Evolutionary conservation across 2,888 invertebrate species (phyloP).

Genomic region (Copidosoma aretas): DNA sequence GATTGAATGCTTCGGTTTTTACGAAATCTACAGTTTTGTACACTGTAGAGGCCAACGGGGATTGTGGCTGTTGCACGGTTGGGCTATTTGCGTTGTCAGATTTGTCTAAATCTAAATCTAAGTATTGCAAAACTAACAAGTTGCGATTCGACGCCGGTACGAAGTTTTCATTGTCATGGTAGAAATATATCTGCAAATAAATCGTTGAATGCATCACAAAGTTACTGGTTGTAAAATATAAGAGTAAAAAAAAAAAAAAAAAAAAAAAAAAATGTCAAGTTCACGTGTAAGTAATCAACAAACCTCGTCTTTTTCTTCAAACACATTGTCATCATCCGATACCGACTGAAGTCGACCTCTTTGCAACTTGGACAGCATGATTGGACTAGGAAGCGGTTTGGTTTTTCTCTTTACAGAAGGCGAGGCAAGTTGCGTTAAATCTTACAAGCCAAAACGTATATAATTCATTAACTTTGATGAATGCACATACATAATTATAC

Average conservation of each 20-base stretch:
- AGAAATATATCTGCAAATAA: conserved; percentile 50
- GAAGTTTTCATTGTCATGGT: conserved; percentile 56
- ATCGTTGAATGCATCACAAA: background rate
- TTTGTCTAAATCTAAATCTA: conserved; percentile 82
- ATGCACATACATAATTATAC: background rate
- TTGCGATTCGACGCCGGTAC: conserved; percentile 53
- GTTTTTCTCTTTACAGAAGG: conserved; percentile 61
- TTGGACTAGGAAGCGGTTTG: conserved; percentile 67
- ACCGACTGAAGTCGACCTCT: conserved; percentile 56
- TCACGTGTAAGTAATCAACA: no score
- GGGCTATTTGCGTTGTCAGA: conserved; percentile 60
- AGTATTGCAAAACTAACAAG: conserved; percentile 73
- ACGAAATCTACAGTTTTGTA: conserved; percentile 94
- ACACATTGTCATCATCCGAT: conserved; percentile 63
- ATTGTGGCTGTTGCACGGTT: conserved; percentile 58
- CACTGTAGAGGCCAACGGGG: conserved; percentile 67
- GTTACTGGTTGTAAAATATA: no score
- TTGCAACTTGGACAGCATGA: conserved; percentile 58
- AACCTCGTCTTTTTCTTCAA: conserved; percentile 63
- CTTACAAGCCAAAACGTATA: conserved; percentile 42
- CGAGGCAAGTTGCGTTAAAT: conserved; percentile 59
- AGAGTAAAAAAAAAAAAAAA: no score
- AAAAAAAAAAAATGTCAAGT: no score
- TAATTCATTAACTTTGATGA: no score
- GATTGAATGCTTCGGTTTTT: conserved; percentile 91